Evolutionary conservation across 2,797 vertebrate species (phyloP).

Genomic region (Thamnophis elegans): DNA sequence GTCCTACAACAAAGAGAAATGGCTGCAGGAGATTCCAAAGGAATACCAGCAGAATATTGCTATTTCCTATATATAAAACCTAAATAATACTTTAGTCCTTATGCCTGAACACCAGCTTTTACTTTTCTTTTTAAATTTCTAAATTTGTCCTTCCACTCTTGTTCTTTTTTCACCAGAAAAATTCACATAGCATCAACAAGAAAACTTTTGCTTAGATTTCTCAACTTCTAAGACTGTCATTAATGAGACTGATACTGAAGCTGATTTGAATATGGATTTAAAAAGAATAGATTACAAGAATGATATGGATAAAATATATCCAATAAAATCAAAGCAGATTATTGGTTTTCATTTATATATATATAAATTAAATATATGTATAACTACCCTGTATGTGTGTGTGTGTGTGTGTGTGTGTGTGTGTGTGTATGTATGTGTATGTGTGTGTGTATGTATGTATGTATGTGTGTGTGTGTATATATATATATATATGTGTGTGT

Average conservation of each 20-base stretch:
- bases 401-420: no score
- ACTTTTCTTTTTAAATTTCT: background rate
- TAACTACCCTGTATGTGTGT: no score
- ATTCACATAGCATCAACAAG: background rate
- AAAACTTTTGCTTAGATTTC: background rate
- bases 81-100: background rate
- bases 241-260: background rate
- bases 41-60: background rate
- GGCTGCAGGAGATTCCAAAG: background rate
- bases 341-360: no score
- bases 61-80: background rate
- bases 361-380: no score
- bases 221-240: background rate
- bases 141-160: background rate
- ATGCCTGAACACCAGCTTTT: background rate
- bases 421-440: no score
- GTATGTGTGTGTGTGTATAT: no score
- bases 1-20: background rate
- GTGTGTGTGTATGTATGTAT: no score
- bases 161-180: background rate
- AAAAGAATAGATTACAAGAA: background rate
- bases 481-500: no score
- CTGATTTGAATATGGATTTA: background rate
- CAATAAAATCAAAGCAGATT: background rate
- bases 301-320: background rate